These are phyloP conservation scores for Cryptoprocta ferox DNA, from an alignment of 2,797 vertebrate species.

Conservation along the genomic window DNA sequence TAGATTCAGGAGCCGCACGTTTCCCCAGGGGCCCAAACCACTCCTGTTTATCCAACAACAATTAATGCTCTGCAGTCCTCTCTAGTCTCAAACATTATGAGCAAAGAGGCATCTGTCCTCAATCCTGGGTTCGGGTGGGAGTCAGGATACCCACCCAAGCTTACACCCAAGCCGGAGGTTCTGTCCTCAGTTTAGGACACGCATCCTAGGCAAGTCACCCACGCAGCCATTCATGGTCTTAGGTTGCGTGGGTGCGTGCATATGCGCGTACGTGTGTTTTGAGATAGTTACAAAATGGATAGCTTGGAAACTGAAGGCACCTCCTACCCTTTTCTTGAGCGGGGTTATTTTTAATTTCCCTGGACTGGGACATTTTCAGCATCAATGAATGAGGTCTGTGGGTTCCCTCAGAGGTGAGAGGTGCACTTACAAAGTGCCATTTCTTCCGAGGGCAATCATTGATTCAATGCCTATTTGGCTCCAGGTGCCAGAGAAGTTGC, in stretches of 20 bases:
- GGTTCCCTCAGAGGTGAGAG: neutral
- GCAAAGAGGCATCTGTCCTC: neutral
- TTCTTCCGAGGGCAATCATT: neutral
- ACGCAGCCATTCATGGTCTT: neutral
- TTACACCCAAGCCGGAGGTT: neutral
- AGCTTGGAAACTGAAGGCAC: neutral
- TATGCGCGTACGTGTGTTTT: neutral
- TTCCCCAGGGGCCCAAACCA: constrained; percentile 29
- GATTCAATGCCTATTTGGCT: neutral
- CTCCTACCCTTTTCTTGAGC: neutral
- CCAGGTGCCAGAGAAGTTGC: neutral
- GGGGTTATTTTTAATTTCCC: neutral
- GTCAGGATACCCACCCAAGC: neutral
- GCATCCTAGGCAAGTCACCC: neutral
- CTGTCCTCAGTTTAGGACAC: neutral
- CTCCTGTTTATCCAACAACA: constrained; percentile 77
- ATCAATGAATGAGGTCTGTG: neutral
- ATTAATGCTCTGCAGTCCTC: constrained; percentile 35
- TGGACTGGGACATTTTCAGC: neutral
- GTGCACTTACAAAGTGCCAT: neutral
- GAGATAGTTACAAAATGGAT: neutral
- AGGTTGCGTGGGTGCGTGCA: neutral
- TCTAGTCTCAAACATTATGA: neutral
- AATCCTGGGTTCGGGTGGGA: neutral
- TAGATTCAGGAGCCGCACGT: constrained; percentile 53